Evolutionary conservation across 1,140 invertebrate genomes (phyloP).

Genomic region (Drosophila nikananu): DNA sequence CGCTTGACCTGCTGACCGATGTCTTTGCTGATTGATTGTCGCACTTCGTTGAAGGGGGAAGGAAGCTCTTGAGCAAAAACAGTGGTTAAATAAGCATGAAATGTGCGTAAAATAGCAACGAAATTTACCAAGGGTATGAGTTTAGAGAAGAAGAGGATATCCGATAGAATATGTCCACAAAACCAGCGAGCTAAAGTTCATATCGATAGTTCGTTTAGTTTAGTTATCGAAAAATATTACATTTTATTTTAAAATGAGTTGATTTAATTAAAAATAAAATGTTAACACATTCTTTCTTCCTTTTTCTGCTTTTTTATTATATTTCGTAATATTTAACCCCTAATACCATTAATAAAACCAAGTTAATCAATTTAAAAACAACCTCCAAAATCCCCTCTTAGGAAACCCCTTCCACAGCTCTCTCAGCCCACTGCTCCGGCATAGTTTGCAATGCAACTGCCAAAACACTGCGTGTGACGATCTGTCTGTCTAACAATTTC

Average conservation of each 20-base stretch:
- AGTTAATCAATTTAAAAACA: neutral
- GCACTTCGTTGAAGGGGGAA: conserved; percentile 40
- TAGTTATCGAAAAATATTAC: too few species aligned
- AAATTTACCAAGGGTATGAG: too few species aligned
- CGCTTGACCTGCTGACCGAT: conserved; percentile 61
- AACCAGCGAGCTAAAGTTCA: too few species aligned
- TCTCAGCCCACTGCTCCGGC: neutral
- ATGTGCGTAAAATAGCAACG: neutral
- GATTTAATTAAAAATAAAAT: too few species aligned
- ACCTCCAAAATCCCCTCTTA: neutral
- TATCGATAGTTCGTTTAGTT: too few species aligned
- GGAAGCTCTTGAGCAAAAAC: conserved; percentile 9
- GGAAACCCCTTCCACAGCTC: too few species aligned
- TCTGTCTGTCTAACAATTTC: conserved; percentile 22
- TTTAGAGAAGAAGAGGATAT: too few species aligned
- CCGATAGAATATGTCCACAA: too few species aligned
- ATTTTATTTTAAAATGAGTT: too few species aligned
- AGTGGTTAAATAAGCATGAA: conserved; percentile 4
- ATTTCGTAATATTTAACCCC: too few species aligned
- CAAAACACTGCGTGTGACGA: conserved; percentile 36
- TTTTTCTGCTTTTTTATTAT: too few species aligned
- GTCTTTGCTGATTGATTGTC: conserved; percentile 66
- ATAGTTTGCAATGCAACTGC: neutral
- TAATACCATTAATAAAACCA: neutral
- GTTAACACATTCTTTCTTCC: too few species aligned